Conservation (phyloP, 2,113 vertebrate species). For the Chamaea fasciata region DNA sequence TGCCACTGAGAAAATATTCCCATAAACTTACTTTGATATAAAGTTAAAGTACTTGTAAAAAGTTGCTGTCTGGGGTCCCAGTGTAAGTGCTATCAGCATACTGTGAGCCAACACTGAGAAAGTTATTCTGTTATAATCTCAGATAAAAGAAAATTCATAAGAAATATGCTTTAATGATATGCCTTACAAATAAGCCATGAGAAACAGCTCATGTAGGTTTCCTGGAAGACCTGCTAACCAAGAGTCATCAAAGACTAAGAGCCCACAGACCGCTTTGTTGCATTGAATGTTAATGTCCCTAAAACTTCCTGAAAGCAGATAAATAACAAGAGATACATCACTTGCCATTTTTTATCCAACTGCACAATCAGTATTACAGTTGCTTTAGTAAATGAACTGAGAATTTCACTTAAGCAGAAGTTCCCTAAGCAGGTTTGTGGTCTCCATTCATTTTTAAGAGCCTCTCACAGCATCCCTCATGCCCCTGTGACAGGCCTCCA, state of each 20-base stretch:
- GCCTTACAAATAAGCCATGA: neutral
- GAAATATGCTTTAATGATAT: neutral
- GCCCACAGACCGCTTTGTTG: neutral
- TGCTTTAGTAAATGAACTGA: neutral
- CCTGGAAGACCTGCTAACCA: neutral
- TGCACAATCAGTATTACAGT: neutral
- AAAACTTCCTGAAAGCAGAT: neutral
- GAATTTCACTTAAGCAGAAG: neutral
- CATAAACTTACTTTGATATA: neutral
- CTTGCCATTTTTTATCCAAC: neutral
- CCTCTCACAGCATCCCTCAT: rapidly evolving
- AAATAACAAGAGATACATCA: neutral
- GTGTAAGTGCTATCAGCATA: neutral
- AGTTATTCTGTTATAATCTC: neutral
- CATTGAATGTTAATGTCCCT: neutral
- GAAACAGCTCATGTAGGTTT: neutral
- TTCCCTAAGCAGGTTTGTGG: neutral
- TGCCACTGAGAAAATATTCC: neutral
- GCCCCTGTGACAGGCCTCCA: neutral
- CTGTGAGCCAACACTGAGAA: neutral
- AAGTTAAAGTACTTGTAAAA: neutral
- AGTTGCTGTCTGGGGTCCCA: neutral
- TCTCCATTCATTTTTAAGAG: neutral
- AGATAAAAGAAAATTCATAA: neutral
- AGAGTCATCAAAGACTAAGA: neutral